Conservation (phyloP, 2,888 invertebrate species). For the Drosophila tanythrix region DNA sequence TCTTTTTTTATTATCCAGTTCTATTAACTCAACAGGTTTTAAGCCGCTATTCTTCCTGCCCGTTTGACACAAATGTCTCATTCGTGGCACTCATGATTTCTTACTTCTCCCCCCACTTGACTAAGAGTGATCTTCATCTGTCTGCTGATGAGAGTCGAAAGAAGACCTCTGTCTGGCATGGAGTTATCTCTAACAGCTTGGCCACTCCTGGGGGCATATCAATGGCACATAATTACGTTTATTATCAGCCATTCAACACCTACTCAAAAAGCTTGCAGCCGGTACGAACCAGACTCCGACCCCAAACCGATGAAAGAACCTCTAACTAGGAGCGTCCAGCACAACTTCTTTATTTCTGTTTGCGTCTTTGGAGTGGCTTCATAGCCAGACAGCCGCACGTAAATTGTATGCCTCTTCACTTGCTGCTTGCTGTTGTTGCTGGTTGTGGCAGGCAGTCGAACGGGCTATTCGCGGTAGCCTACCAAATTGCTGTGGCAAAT, state of each 20-base stretch:
- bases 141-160: neutral
- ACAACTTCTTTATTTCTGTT: conserved; percentile 8
- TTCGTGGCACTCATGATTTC: neutral
- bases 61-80: neutral
- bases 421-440: conserved; percentile 32
- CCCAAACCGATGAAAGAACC: conserved; percentile 9
- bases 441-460: conserved; percentile 35
- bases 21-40: conserved; percentile 37
- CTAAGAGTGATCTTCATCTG: conserved; percentile 23
- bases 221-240: conserved; percentile 76
- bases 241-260: conserved; percentile 82
- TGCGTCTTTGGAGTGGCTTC: conserved; percentile 40
- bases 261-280: conserved; percentile 65
- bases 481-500: conserved; percentile 62
- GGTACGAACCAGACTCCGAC: conserved; percentile 28
- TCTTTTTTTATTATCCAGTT: conserved; percentile 19
- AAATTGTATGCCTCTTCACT: conserved; percentile 51
- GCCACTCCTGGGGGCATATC: conserved; percentile 64
- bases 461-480: conserved; percentile 54
- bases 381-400: conserved; percentile 45
- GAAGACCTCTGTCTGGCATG: neutral
- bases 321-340: conserved; percentile 18
- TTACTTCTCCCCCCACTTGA: neutral
- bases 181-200: conserved; percentile 16
- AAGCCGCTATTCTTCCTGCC: conserved; percentile 5